These are phyloP conservation scores for Morpho deidamia DNA, from an alignment of 2,888 invertebrate species.

Conservation along the genomic window DNA sequence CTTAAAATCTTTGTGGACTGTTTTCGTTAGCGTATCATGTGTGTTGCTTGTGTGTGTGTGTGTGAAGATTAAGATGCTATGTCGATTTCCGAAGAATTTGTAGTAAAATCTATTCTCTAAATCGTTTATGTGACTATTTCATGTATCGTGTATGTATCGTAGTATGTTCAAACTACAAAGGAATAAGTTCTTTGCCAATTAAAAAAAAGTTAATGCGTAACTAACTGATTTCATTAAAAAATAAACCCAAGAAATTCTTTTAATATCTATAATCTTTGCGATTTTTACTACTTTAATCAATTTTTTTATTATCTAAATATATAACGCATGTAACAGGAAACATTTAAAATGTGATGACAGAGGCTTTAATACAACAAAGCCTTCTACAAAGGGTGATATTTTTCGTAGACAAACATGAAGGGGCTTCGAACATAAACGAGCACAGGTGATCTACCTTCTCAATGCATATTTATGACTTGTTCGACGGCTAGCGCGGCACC, in stretches of 20 bases:
- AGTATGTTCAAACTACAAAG: no score
- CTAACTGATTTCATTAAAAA: no score
- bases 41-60: constrained; percentile 43
- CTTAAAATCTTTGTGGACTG: constrained; percentile 66
- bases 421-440: constrained; percentile 55
- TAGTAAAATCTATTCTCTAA: no score
- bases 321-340: neutral
- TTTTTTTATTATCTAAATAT: neutral
- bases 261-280: no score
- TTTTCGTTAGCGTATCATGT: constrained; percentile 53
- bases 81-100: neutral
- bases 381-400: constrained; percentile 43
- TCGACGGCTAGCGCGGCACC: constrained; percentile 61
- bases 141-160: no score
- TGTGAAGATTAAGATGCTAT: constrained; percentile 31
- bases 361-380: constrained; percentile 22
- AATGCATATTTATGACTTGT: constrained; percentile 73
- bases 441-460: constrained; percentile 57
- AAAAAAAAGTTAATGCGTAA: no score
- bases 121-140: no score
- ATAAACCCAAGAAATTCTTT: no score
- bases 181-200: no score
- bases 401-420: constrained; percentile 68
- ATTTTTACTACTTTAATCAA: no score
- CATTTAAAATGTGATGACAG: constrained; percentile 11